A percentile compares a stretch with the other conserved stretches of the same genome.
Evolutionary conservation across 2,888 invertebrate genomes (phyloP).

Genomic region (Marronus borbonicus): DNA sequence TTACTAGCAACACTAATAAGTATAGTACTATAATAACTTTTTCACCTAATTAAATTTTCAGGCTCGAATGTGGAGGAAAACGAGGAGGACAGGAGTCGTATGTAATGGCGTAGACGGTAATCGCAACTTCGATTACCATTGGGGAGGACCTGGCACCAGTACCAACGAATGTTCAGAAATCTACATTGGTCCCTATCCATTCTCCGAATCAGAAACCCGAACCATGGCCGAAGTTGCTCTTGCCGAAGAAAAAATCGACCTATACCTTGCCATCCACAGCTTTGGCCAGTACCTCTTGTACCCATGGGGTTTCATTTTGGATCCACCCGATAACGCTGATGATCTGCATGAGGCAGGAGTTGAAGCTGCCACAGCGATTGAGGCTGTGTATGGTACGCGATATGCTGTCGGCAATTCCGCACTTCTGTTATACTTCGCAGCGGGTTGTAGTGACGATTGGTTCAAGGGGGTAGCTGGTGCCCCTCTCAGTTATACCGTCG

Average conservation of each 20-base stretch:
- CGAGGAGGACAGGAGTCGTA: conserved; percentile 9
- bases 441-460: conserved; percentile 80
- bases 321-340: conserved; percentile 70
- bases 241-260: conserved; percentile 71
- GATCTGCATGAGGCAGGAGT: conserved; percentile 71
- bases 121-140: conserved; percentile 76
- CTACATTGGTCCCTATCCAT: conserved; percentile 69
- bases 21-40: no score
- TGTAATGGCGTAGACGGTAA: conserved; percentile 57
- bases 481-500: conserved; percentile 77
- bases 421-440: conserved; percentile 71
- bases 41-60: conserved; percentile 36
- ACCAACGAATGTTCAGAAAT: conserved; percentile 67
- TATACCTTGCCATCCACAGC: conserved; percentile 84
- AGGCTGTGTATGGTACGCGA: conserved; percentile 63
- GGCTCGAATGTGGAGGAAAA: conserved; percentile 46
- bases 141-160: conserved; percentile 73
- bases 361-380: conserved; percentile 70
- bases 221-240: conserved; percentile 74
- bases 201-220: conserved; percentile 80
- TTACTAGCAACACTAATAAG: no score
- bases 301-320: conserved; percentile 78
- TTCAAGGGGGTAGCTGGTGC: conserved; percentile 74
- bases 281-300: conserved; percentile 80
- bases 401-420: conserved; percentile 73